Evolutionary conservation across 2,888 invertebrate genomes (phyloP), one percentile per base, ranked within the genome.

Genomic region (Apomyelois bistriatella): DNA sequence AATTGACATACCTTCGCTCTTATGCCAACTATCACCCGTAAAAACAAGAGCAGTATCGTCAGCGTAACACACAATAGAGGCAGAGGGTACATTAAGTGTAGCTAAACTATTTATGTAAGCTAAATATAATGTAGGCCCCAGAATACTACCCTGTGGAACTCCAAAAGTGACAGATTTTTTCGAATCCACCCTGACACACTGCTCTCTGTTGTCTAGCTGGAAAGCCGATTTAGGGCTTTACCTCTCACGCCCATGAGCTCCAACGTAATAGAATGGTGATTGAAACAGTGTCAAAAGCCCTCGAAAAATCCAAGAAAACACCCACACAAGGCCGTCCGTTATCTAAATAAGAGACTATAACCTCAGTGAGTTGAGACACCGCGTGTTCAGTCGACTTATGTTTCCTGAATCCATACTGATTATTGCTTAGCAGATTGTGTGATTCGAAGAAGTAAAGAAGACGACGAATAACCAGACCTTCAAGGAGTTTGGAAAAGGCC

Each of bases 221-320:
- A 7, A 35, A 59, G 55, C 56, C 57, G 57, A 0, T 51, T n/a
- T 0, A 53, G 28, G 0, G 57, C 36, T 6, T 13, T 40, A 3
- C 58, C 60, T 43, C 58, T 36, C 9, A 61, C 36, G 0, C 58
- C 61, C 1, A 56, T 1, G 7, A 3, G 10, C 16, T 59, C 56
- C 0, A 61, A 10, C 40, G 52, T 9, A 61, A n/a, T 3, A 61
- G 48, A 7, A 60, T 53, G 0, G 54, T 40, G 12, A 55, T 46
- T 4, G 60, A 56, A 0, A 56, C 55, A 1, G 57, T 59, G 15
- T 58, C 56, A 12, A 57, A 55, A 1, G 55, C 55, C n/a, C 41
- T 53, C 10, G 53, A 47, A 10, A 55, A 35, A 22, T 53, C 53
- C 3, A 58, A 28, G 35, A 53, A 53, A 1, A 53, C 40, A 1